phyloP scores from a whole-genome alignment of 1,140 invertebrate species.

The Eumeta japonica region DNA sequence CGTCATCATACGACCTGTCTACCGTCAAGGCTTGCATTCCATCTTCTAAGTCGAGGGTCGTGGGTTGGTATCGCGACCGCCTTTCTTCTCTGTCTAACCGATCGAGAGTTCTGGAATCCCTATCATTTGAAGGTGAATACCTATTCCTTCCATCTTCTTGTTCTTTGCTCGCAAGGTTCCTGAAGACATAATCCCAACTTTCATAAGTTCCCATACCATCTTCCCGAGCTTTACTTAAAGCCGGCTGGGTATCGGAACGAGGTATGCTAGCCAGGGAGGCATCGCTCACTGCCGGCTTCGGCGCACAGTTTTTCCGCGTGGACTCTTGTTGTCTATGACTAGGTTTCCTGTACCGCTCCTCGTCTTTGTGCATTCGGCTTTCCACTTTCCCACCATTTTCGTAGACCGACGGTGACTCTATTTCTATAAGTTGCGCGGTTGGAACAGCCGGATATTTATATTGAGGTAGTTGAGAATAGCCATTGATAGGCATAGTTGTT shows the following conservation, averaged over 20 bases:
- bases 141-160: constrained; percentile 67
- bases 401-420: constrained; percentile 60
- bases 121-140: constrained; percentile 49
- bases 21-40: constrained; percentile 50
- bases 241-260: constrained; percentile 47
- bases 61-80: constrained; percentile 45
- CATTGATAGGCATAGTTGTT: constrained; percentile 43
- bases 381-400: constrained; percentile 37
- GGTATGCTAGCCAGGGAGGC: constrained; percentile 40
- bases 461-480: constrained; percentile 40
- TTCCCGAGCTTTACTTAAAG: constrained; percentile 51
- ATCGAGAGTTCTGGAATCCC: constrained; percentile 47
- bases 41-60: constrained; percentile 56
- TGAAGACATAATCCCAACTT: constrained; percentile 77
- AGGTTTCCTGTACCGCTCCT: constrained; percentile 21
- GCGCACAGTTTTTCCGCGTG: constrained; percentile 36
- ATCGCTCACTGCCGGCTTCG: constrained; percentile 40
- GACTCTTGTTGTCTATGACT: constrained; percentile 22
- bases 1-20: constrained; percentile 43
- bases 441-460: constrained; percentile 55
- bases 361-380: constrained; percentile 20
- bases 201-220: constrained; percentile 66
- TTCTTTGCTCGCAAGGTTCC: constrained; percentile 70
- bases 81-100: constrained; percentile 38
- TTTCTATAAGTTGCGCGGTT: constrained; percentile 69